Evolutionary conservation across 2,113 vertebrate species (phyloP).

Genomic region (Hippocampus mohnikei): DNA sequence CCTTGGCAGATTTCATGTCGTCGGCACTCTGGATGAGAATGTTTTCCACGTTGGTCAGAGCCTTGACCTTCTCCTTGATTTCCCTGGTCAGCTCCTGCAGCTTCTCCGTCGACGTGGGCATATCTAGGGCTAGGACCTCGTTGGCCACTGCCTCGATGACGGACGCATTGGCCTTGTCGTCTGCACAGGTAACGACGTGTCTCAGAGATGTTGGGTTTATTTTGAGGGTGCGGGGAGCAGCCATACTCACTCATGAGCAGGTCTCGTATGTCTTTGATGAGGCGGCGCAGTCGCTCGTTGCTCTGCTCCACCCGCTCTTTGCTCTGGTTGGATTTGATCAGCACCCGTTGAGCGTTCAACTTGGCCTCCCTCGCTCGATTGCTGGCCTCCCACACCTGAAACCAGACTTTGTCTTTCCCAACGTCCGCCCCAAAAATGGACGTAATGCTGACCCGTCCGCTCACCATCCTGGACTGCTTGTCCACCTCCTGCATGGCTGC

Average conservation of each 20-base stretch:
- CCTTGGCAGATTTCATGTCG: constrained; percentile 81
- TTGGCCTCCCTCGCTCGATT: constrained; percentile 86
- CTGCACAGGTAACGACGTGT: constrained; percentile 54
- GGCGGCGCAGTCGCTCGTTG: constrained; percentile 86
- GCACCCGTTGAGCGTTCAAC: constrained; percentile 79
- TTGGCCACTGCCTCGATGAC: constrained; percentile 90
- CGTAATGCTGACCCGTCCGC: neutral
- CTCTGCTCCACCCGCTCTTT: constrained; percentile 85
- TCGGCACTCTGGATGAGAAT: constrained; percentile 85
- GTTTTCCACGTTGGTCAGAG: constrained; percentile 85
- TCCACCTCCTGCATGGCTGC: constrained; percentile 86
- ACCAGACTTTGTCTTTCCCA: neutral
- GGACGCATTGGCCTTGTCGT: constrained; percentile 82
- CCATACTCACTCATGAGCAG: constrained; percentile 83
- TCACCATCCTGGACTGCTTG: constrained; percentile 89
- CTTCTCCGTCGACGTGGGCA: constrained; percentile 84
- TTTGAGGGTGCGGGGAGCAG: neutral
- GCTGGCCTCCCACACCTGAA: constrained; percentile 88
- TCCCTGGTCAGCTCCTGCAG: constrained; percentile 84
- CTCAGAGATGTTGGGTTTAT: neutral
- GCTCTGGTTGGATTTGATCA: constrained; percentile 85
- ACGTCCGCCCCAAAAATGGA: neutral
- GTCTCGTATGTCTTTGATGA: constrained; percentile 92
- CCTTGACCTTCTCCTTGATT: constrained; percentile 83
- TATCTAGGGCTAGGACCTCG: constrained; percentile 88